These are phyloP conservation scores for Sphyrna mokarran DNA, from an alignment of 2,113 vertebrate species.

Conservation along the genomic window DNA sequence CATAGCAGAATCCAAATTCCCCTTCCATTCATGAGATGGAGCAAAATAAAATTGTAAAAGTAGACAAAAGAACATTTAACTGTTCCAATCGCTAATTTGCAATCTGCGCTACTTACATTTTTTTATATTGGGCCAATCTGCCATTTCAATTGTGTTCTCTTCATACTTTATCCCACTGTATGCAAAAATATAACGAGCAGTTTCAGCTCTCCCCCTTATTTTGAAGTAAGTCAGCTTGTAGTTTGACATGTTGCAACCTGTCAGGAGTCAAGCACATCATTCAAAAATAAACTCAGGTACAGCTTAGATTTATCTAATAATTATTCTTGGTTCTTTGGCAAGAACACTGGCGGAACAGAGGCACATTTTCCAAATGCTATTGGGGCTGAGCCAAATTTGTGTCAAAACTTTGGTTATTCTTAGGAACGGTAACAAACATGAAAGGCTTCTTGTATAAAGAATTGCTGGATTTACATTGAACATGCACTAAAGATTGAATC, in stretches of 20 bases:
- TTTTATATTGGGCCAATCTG: constrained; percentile 61
- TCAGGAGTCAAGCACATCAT: constrained; percentile 44
- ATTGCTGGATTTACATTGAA: background rate
- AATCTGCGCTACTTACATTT: constrained; percentile 52
- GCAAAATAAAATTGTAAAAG: background rate
- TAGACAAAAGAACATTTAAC: background rate
- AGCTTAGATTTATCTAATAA: background rate
- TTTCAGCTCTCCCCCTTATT: constrained; percentile 63
- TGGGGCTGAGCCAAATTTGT: background rate
- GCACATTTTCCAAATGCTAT: too few relatives aligned
- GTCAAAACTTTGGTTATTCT: background rate
- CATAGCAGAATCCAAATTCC: background rate
- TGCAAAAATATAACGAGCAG: constrained; percentile 64
- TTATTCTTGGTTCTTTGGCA: background rate
- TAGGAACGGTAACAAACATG: background rate
- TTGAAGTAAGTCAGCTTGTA: constrained; percentile 70
- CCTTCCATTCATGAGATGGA: background rate
- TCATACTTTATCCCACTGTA: constrained; percentile 57
- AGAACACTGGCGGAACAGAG: background rate
- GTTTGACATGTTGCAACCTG: constrained; percentile 52
- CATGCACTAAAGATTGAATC: background rate
- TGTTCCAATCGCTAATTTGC: background rate
- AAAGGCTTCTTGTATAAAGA: background rate
- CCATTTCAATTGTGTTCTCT: constrained; percentile 58
- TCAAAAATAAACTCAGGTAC: background rate